Conservation (phyloP, 2,797 vertebrate genomes). For the Iguana delicatissima region DNA sequence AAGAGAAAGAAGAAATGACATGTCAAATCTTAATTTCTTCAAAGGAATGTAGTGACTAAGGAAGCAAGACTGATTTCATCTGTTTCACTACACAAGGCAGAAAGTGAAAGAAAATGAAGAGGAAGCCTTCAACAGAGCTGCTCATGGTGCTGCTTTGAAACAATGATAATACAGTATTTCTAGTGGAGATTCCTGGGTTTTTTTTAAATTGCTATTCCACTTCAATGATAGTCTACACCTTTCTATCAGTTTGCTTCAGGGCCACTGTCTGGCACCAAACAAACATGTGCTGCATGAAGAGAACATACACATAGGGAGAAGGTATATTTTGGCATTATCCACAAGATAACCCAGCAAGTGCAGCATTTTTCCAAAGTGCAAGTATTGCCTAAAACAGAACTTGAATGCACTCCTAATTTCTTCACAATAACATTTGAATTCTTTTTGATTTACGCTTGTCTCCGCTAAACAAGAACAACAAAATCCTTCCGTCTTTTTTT, state of each 20-base stretch:
- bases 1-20: neutral
- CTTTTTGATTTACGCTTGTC: neutral
- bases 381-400: neutral
- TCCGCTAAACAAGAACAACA: constrained; percentile 15
- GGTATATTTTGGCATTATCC: neutral
- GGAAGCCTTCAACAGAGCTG: too few species aligned
- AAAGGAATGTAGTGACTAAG: too few species aligned
- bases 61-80: too few species aligned
- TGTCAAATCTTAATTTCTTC: too few species aligned
- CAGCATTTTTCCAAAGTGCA: neutral
- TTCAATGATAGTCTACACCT: neutral
- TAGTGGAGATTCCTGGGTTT: neutral
- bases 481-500: neutral
- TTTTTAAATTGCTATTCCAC: neutral
- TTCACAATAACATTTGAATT: neutral
- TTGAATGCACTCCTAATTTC: neutral
- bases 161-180: neutral
- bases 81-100: too few species aligned
- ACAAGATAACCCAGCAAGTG: neutral
- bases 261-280: too few species aligned
- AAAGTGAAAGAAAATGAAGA: neutral
- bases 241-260: neutral
- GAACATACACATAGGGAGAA: neutral
- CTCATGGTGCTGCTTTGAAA: neutral
- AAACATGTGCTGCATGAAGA: neutral